Conservation (phyloP, 1,140 invertebrate species). For the Eufriesea mexicana region DNA sequence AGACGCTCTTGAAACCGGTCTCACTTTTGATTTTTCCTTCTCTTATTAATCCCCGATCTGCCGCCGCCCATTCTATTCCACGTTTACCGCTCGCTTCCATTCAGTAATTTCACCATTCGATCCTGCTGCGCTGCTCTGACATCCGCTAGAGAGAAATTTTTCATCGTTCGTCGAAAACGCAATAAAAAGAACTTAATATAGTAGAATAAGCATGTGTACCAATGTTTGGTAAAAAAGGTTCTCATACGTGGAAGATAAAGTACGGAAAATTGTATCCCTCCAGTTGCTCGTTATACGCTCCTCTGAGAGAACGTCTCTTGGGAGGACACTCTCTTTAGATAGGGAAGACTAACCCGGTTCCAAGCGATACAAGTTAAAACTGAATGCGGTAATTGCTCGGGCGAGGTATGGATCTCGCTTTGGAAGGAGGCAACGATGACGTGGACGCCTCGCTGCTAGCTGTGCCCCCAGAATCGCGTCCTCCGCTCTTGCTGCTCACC, state of each 20-base stretch:
- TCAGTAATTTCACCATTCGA: not conserved
- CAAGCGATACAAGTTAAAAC: constrained; percentile 80
- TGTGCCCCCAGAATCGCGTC: constrained; percentile 82
- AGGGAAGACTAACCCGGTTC: constrained; percentile 4
- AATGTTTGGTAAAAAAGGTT: constrained; percentile 7
- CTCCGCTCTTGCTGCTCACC: constrained; percentile 81
- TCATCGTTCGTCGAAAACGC: not conserved
- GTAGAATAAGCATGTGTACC: not conserved
- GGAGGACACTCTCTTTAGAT: not conserved
- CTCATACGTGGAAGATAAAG: constrained; percentile 3
- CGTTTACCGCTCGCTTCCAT: not conserved
- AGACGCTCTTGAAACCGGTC: constrained; percentile 4
- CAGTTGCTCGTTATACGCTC: not conserved
- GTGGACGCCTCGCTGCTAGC: constrained; percentile 84
- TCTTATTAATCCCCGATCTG: not conserved
- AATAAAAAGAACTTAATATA: not conserved
- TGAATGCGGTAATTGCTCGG: constrained; percentile 87
- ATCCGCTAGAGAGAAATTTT: not conserved
- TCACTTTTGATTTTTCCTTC: constrained; percentile 13
- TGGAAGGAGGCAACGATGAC: constrained; percentile 84
- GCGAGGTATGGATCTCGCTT: constrained; percentile 84
- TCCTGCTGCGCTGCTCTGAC: too few species aligned
- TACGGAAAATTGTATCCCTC: not conserved
- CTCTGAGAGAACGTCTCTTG: not conserved
- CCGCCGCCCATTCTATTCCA: not conserved